Base-by-base conservation (phyloP, 2,797 vertebrate species). In the Sebastes trivittatus region DNA sequence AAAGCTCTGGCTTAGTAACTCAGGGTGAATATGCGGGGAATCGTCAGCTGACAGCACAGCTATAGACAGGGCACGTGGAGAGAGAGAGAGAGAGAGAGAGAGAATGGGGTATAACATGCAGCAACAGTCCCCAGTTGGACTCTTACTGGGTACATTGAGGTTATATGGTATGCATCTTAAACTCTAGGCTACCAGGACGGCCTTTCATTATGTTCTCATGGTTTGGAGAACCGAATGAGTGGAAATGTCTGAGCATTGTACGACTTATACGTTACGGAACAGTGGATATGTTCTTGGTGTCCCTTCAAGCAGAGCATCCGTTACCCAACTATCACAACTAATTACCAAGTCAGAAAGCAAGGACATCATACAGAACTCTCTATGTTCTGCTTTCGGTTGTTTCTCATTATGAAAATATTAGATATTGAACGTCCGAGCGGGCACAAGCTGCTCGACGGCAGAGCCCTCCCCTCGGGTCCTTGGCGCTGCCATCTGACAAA, bases 401-500 rank as follows among this genome's bases (percentile, higher is more conserved):
- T 81, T 71, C 67, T 42, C 7, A 42, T 71, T 81, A 18, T 30
- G 66, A 78, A 75, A 75, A 77, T 73, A 69, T 75, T 32, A 42
- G 20, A 78, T 83, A 68, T 68, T 65, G 63, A 77, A 67, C 55
- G 75, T 78, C 23, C 16, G n/a, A 82, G 52, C 4, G 77, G 79
- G 72, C 52, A 75, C 42, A 22, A 36, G 81, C 72, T 27, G 55
- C 54, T 70, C 34, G 10, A 46, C 63, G 34, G 74, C 68, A 46
- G 59, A 49, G 68, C 3, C 65, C 68, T 75, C 69, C 70, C 72
- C 64, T 70, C 61, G 5, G 65, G 82, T 66, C 65, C 58, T 68
- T 49, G 20, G 75, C 13, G 46, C 73, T 92, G 90, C 89, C 92
- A 83, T 79, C 78, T 7, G 25, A 74, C 59, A 90, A 94, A 92